Percentiles rank a stretch among this genome's conserved stretches.
phyloP scores from a whole-genome alignment of 2,113 vertebrate genomes.

The Microtus montanus region DNA sequence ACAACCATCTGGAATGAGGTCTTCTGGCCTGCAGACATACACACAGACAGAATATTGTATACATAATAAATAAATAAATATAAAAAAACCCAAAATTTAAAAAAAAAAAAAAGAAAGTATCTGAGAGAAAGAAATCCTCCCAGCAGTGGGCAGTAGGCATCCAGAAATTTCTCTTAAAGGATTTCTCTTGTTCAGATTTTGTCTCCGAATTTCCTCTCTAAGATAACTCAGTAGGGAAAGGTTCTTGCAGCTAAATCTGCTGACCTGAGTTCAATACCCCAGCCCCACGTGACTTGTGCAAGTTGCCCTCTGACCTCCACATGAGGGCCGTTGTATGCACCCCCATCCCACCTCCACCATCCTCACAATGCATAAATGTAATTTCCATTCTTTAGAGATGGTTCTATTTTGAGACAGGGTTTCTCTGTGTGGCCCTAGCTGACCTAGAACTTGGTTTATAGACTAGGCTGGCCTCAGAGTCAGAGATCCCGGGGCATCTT shows the following conservation, averaged over 20 bases:
- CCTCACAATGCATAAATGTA: neutral
- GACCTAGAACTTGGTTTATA: neutral
- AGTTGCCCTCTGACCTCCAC: neutral
- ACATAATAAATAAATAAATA: too few relatives aligned
- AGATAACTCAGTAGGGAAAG: neutral
- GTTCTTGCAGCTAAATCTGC: neutral
- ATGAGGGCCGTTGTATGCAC: neutral
- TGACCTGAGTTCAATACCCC: neutral
- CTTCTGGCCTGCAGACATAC: too few relatives aligned
- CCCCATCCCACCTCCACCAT: too few relatives aligned
- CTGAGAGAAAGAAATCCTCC: neutral
- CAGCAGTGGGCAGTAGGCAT: neutral
- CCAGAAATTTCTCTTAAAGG: neutral
- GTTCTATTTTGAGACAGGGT: neutral
- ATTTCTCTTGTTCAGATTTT: conserved; percentile 2
- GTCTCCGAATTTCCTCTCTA: neutral
- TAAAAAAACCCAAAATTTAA: too few relatives aligned
- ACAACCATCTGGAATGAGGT: too few relatives aligned
- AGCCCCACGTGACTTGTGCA: neutral
- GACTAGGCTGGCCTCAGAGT: neutral
- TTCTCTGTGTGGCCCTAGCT: neutral
- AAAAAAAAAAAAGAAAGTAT: neutral
- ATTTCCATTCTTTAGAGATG: neutral
- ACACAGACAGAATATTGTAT: too few relatives aligned
- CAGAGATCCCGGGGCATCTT: neutral